A percentile compares a stretch with the other conserved stretches of the same genome.
Conservation (phyloP, 2,888 invertebrate species). For the Limnephilus auricula region DNA sequence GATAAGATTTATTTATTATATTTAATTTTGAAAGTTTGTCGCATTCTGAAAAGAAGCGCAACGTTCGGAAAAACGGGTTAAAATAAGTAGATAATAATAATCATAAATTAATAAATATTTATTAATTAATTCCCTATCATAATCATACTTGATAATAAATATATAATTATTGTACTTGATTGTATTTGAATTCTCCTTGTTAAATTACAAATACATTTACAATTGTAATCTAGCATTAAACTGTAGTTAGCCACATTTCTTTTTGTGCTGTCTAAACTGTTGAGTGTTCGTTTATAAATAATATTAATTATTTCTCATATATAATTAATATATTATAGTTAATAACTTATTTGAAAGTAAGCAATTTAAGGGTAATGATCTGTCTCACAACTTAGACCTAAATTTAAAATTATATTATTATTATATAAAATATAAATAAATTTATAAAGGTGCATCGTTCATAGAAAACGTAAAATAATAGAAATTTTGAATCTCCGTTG, state of each 20-base stretch:
- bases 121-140: neutral
- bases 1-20: conserved; percentile 57
- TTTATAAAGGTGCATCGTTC: conserved; percentile 15
- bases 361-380: conserved; percentile 45
- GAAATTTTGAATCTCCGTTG: neutral
- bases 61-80: conserved; percentile 67
- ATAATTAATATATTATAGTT: neutral
- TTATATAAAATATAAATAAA: neutral
- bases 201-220: neutral
- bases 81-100: conserved; percentile 35
- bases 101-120: neutral
- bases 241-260: conserved; percentile 15
- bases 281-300: neutral
- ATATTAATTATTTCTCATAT: neutral
- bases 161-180: neutral
- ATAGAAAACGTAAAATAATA: neutral
- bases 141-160: conserved; percentile 28
- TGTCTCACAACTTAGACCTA: conserved; percentile 23
- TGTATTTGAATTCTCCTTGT: neutral
- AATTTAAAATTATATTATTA: neutral
- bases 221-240: neutral
- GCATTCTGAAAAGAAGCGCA: conserved; percentile 58
- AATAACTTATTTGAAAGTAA: conserved; percentile 9
- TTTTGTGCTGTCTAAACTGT: conserved; percentile 27
- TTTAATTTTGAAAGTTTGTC: conserved; percentile 60